phyloP scores from a whole-genome alignment of 2,113 vertebrate species.

The Paramisgurnus dabryanus region DNA sequence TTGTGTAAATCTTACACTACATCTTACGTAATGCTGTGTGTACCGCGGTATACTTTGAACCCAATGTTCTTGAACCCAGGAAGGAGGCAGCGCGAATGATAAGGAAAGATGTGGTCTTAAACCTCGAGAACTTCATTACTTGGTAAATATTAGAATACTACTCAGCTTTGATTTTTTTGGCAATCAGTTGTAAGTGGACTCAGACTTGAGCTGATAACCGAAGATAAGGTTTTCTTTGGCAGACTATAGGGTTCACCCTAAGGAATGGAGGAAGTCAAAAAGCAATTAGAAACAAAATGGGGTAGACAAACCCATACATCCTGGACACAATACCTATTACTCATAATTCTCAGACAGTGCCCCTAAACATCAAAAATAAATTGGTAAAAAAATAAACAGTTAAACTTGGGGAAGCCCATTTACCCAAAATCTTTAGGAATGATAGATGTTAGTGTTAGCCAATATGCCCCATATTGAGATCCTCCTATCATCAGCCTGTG shows the following conservation, averaged over 20 bases:
- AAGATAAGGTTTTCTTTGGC: neutral
- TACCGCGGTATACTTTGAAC: conserved; percentile 41
- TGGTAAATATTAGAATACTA: neutral
- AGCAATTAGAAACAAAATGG: neutral
- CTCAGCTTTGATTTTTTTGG: neutral
- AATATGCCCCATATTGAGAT: too few relatives aligned
- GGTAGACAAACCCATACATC: too few relatives aligned
- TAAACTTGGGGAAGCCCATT: too few relatives aligned
- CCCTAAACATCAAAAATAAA: too few relatives aligned
- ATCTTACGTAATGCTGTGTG: neutral
- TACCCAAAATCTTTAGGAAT: too few relatives aligned
- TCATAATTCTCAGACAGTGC: too few relatives aligned
- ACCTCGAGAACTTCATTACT: neutral
- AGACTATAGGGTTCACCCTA: neutral
- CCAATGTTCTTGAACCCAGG: conserved; percentile 12
- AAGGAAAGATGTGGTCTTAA: neutral
- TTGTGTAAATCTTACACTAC: neutral
- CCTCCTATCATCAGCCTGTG: too few relatives aligned
- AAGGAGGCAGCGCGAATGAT: neutral
- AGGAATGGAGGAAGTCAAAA: neutral
- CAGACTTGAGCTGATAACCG: neutral
- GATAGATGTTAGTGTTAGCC: too few relatives aligned
- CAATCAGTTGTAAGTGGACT: too few relatives aligned
- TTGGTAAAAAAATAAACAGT: too few relatives aligned
- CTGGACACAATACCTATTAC: too few relatives aligned